These are phyloP conservation scores for Clunio marinus DNA, from an alignment of 2,888 invertebrate genomes.

Conservation along the genomic window DNA sequence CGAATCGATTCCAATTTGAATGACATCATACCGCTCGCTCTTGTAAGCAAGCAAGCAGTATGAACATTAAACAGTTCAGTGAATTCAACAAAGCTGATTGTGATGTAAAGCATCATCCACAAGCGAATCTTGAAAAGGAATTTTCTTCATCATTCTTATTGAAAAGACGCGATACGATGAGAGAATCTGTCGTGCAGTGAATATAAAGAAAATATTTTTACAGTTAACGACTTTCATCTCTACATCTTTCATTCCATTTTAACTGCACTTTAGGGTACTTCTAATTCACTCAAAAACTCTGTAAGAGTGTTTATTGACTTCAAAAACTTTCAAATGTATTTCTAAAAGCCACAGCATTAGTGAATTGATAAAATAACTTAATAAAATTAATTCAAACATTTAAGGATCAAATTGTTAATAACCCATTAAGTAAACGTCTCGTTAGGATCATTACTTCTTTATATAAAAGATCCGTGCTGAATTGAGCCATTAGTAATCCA, in stretches of 20 bases:
- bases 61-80: neutral
- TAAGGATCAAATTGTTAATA: no score
- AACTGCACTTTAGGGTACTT: neutral
- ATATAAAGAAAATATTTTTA: neutral
- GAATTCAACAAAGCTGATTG: neutral
- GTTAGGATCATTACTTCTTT: no score
- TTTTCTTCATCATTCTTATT: neutral
- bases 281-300: neutral
- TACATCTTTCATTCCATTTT: neutral
- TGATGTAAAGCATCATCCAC: neutral
- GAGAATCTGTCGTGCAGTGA: neutral
- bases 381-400: no score
- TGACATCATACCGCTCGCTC: conserved; percentile 1
- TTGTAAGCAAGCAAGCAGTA: neutral
- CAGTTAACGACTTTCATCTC: neutral
- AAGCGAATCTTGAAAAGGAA: neutral
- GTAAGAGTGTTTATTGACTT: neutral
- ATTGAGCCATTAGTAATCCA: conserved; percentile 16
- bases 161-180: neutral
- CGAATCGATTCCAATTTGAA: neutral
- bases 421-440: no score
- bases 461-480: conserved; percentile 28
- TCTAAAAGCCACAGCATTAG: no score
- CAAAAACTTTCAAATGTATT: no score
- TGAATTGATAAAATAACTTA: no score